These are phyloP conservation scores for Thomomys bottae DNA, from an alignment of 2,113 vertebrate species.

Conservation along the genomic window DNA sequence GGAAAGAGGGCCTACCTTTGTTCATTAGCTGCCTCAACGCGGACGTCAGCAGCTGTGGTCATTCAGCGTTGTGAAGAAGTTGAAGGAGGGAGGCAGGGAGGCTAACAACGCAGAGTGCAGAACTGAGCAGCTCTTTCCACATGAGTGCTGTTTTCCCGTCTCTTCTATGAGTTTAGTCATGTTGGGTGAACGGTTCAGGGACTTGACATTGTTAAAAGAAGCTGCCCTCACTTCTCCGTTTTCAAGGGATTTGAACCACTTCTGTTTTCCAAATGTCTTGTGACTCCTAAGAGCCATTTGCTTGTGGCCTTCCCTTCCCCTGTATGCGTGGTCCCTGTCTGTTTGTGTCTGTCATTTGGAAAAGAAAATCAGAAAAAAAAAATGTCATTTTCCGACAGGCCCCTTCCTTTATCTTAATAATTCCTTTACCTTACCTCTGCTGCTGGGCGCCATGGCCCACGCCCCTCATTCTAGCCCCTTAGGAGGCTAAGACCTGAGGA, in stretches of 20 bases:
- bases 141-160: slow-evolving; percentile 71
- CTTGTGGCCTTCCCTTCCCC: not conserved
- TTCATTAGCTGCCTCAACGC: not conserved
- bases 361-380: slow-evolving; percentile 40
- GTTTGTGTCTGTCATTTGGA: not conserved
- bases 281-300: slow-evolving; percentile 26
- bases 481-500: too few species aligned
- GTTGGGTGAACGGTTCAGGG: slow-evolving; percentile 57
- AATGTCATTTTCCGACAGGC: not conserved
- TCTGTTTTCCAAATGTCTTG: slow-evolving; percentile 1
- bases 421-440: too few species aligned
- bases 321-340: not conserved
- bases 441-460: too few species aligned
- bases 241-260: slow-evolving; percentile 28
- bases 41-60: not conserved
- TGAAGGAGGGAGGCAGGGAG: slow-evolving; percentile 31
- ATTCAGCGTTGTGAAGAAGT: slow-evolving; percentile 55
- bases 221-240: slow-evolving; percentile 44
- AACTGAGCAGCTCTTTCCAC: slow-evolving; percentile 71
- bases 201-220: slow-evolving; percentile 72
- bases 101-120: slow-evolving; percentile 60
- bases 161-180: slow-evolving; percentile 77
- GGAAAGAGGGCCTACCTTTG: not conserved
- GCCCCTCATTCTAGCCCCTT: too few species aligned
- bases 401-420: not conserved